These are phyloP conservation scores for Nasua narica DNA, from an alignment of 2,797 vertebrate species.

Conservation along the genomic window DNA sequence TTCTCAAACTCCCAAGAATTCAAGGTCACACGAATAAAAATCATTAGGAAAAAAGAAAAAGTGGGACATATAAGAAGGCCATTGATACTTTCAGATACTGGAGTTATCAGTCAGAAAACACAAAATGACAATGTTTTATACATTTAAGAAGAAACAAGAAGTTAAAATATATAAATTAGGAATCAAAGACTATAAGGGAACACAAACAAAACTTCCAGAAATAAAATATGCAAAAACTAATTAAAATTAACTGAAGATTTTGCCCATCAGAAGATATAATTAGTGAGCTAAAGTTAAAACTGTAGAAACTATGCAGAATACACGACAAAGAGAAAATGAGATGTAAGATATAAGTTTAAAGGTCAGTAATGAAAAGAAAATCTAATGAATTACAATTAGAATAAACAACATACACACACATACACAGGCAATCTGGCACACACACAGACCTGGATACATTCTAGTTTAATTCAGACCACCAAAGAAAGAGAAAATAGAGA, in stretches of 20 bases:
- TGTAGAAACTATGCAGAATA: not conserved
- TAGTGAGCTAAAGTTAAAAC: not conserved
- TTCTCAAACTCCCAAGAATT: not conserved
- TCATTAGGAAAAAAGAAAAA: not conserved
- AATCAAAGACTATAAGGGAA: not conserved
- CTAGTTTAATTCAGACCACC: not conserved
- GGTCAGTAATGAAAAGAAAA: not conserved
- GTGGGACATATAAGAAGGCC: not conserved
- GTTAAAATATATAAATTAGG: not conserved
- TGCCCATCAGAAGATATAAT: not conserved
- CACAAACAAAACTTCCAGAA: not conserved
- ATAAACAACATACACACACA: not conserved
- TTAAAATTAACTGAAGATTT: not conserved
- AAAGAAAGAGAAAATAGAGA: not conserved
- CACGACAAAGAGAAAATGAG: not conserved
- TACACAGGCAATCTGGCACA: not conserved
- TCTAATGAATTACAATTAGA: not conserved
- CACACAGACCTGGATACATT: not conserved
- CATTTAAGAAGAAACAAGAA: not conserved
- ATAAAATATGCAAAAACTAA: not conserved
- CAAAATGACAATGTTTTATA: not conserved
- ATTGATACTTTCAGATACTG: not conserved
- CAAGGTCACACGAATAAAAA: not conserved
- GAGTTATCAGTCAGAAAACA: not conserved
- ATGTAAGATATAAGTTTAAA: not conserved